Percentiles rank a stretch among this genome's conserved stretches.
Evolutionary conservation across 2,888 invertebrate species (phyloP).

Genomic region (Dryococelus australis): DNA sequence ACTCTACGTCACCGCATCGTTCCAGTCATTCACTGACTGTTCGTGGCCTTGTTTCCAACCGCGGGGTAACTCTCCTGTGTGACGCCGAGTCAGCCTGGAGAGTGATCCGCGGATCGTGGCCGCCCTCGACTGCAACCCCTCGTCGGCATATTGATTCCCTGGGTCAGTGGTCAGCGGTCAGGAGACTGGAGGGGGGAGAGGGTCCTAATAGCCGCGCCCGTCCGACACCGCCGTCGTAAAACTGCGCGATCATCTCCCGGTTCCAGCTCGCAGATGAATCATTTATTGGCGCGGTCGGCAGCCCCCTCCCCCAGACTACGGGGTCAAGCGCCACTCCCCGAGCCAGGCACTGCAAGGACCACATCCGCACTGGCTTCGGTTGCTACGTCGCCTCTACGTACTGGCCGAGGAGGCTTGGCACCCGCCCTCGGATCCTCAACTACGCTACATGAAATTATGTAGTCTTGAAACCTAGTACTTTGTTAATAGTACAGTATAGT

Average conservation of each 20-base stretch:
- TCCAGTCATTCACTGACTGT: too few species aligned
- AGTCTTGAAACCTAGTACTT: too few species aligned
- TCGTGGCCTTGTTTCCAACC: too few species aligned
- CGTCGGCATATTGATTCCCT: conserved; percentile 18
- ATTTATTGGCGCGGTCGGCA: conserved; percentile 16
- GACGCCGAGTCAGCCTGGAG: too few species aligned
- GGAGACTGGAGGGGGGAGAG: neutral
- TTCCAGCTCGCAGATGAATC: neutral
- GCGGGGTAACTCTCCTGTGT: too few species aligned
- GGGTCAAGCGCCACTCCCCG: neutral
- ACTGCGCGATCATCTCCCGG: conserved; percentile 26
- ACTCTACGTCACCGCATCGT: too few species aligned
- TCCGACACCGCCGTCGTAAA: conserved; percentile 21
- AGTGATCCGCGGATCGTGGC: neutral
- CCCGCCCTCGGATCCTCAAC: too few species aligned
- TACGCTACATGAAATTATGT: too few species aligned
- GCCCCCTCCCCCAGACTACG: neutral
- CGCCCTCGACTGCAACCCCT: neutral
- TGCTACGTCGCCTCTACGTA: too few species aligned
- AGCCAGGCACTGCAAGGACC: neutral
- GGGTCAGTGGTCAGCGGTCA: neutral
- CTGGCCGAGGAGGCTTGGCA: too few species aligned
- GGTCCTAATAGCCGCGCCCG: neutral
- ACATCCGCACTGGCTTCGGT: neutral
- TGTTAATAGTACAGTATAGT: too few species aligned